These are phyloP conservation scores for Himalopsyche japonica DNA, from an alignment of 2,888 invertebrate species.

Conservation along the genomic window DNA sequence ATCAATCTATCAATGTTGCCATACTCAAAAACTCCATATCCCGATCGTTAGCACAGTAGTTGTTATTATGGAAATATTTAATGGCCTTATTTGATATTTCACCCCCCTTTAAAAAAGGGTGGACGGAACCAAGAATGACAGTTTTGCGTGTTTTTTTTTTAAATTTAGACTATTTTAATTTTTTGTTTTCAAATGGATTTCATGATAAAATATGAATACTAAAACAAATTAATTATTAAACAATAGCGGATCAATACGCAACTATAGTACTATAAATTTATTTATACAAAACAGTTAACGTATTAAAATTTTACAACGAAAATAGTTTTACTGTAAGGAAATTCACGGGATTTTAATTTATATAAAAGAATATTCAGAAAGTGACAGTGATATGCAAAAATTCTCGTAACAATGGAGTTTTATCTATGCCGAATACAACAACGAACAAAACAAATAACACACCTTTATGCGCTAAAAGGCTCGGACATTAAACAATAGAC, in stretches of 20 bases:
- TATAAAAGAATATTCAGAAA: too few species aligned
- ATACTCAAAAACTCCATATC: neutral
- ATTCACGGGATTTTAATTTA: neutral
- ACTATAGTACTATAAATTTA: neutral
- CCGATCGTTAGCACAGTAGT: neutral
- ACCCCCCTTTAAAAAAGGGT: neutral
- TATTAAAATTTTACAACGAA: neutral
- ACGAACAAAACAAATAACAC: neutral
- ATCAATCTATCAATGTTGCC: neutral
- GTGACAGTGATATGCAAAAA: too few species aligned
- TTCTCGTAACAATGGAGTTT: too few species aligned
- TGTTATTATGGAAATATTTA: neutral
- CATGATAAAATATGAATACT: neutral
- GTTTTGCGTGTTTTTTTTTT: neutral
- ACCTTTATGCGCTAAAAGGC: neutral
- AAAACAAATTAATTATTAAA: neutral
- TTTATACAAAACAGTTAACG: neutral
- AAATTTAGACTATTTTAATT: neutral
- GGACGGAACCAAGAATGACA: neutral
- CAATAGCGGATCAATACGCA: neutral
- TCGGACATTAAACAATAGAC: neutral
- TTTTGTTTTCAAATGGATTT: neutral
- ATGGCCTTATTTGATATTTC: neutral
- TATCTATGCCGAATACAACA: too few species aligned
- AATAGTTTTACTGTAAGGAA: neutral